Conservation (phyloP, 2,113 vertebrate species). For the Lichenostomus cassidix region DNA sequence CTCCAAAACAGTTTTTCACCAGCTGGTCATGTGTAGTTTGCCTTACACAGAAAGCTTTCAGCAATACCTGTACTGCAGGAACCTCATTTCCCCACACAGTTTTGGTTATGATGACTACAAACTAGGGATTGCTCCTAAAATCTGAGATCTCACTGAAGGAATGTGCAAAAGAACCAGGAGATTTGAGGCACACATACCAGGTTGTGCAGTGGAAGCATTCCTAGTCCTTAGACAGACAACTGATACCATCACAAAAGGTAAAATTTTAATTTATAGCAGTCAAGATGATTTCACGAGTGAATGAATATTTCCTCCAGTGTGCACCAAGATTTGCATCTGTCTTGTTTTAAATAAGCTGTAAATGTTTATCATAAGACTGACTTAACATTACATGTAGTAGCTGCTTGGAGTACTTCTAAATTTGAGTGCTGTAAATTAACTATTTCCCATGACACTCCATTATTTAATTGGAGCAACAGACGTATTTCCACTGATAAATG, state of each 20-base stretch:
- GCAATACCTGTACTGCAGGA: background rate
- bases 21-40: background rate
- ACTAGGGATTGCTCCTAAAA: background rate
- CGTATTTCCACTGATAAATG: background rate
- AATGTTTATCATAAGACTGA: background rate
- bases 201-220: background rate
- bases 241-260: background rate
- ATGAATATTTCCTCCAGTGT: background rate
- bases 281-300: background rate
- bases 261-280: background rate
- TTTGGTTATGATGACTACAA: background rate
- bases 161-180: background rate
- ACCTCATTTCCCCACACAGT: background rate
- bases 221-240: background rate
- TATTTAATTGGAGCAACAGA: background rate
- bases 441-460: background rate
- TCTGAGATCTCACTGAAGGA: background rate
- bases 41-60: background rate
- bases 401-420: background rate
- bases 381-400: background rate
- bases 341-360: background rate
- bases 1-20: background rate
- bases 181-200: accelerated
- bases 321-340: background rate
- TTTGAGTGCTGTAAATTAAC: background rate